Conservation (phyloP, 2,888 invertebrate species). For the Ormyrus thymus region DNA sequence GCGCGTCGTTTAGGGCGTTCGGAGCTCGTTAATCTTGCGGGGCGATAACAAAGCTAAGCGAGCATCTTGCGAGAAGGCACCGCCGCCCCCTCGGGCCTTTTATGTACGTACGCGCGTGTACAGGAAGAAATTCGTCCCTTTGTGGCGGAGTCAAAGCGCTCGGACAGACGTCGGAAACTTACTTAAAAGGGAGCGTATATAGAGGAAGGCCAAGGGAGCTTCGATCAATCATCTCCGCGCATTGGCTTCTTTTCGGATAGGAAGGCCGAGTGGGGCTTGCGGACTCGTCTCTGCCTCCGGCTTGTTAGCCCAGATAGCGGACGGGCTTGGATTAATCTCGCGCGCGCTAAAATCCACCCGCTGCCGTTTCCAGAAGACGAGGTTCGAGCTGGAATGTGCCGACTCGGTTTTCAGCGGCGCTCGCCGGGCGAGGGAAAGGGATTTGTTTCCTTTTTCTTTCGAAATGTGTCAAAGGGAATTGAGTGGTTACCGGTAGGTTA, state of each 20-base stretch:
- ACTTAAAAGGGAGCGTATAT: background rate
- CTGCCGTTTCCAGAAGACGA: background rate
- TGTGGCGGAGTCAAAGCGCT: conserved; percentile 16
- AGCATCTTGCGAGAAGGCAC: background rate
- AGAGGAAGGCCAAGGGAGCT: background rate
- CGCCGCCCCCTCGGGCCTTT: no score
- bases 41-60: conserved; percentile 38
- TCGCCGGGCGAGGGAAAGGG: no score
- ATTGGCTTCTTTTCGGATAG: conserved; percentile 28
- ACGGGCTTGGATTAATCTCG: background rate
- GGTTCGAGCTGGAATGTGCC: no score
- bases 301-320: background rate
- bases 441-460: no score
- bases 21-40: conserved; percentile 42
- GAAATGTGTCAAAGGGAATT: background rate
- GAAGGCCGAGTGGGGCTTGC: background rate
- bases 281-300: background rate
- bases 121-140: conserved; percentile 27
- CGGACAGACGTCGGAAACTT: conserved; percentile 11
- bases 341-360: background rate
- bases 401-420: no score
- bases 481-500: no score
- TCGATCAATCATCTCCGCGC: conserved; percentile 37
- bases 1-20: background rate
- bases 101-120: background rate